Conservation (phyloP, 1,140 invertebrate species). For the Protaetia brevitarsis region DNA sequence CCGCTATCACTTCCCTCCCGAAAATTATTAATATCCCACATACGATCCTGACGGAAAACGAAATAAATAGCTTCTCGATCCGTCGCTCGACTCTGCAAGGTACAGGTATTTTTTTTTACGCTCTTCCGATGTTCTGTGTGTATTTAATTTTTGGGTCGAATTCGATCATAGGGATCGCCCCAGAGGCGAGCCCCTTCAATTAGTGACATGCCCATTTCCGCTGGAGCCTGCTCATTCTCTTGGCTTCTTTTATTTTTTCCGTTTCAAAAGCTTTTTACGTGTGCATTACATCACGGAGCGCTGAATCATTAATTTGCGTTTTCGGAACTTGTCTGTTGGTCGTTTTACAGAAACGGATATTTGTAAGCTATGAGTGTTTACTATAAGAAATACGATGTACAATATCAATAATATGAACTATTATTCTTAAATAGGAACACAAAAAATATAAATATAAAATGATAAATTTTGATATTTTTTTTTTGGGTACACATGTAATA, state of each 20-base stretch:
- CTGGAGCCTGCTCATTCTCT: background rate
- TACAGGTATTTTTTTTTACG: background rate
- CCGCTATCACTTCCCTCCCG: too few species aligned
- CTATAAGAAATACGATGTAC: too few species aligned
- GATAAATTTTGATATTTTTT: too few species aligned
- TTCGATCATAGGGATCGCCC: background rate
- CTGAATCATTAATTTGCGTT: slow-evolving; percentile 7
- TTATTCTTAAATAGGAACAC: too few species aligned
- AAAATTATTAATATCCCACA: background rate
- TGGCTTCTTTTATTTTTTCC: background rate
- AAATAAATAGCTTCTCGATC: too few species aligned
- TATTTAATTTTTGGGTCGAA: slow-evolving; percentile 5
- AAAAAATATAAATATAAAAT: too few species aligned
- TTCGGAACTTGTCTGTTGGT: background rate
- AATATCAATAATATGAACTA: too few species aligned
- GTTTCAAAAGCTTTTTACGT: slow-evolving; percentile 3
- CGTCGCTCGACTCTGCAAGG: background rate
- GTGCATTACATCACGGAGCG: background rate
- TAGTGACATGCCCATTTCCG: slow-evolving; percentile 10
- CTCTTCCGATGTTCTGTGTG: background rate
- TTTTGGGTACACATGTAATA: too few species aligned
- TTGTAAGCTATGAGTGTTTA: too few species aligned
- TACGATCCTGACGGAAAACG: too few species aligned
- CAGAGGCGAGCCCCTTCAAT: slow-evolving; percentile 4
- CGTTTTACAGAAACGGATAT: too few species aligned